Evolutionary conservation across 2,888 invertebrate genomes (phyloP), one percentile per base, ranked within the genome.

Genomic region (Pheosia gnoma): DNA sequence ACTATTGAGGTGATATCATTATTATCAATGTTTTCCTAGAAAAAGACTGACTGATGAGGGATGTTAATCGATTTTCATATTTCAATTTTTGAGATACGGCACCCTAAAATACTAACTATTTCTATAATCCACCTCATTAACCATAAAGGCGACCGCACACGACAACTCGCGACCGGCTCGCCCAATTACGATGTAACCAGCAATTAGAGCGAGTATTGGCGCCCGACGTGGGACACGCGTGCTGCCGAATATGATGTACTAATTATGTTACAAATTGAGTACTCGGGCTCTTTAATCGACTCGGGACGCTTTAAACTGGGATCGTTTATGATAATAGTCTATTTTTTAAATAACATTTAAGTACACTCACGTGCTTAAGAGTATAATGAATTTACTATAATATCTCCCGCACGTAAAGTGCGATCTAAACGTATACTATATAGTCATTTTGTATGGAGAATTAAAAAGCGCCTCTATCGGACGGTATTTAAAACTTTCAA

Each of bases 131-230:
- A 57, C 69, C 68, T 77, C 75, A 74, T 78, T 79, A 77, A 62
- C 67, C 57, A 57, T 57, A 72, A 67, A 59, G 65, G 65, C 67
- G 70, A 68, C 70, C 71, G 66, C 79, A 75, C 74, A 70, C 70
- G 67, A 67, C 70, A 71, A 45, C 36, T 10, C 13, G 58, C 61
- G 65, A 74, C 63, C 72, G 61, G 71, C 68, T 67, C 72, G 80
- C 75, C 79, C 82, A 82, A 84, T 84, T 83, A 84, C 71, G 67
- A 65, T 63, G 64, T 72, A 81, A 83, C 83, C 82, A 74, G 77
- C 83, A 85, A 85, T 85, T 85, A 83, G 68, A 71, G 65, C 57
- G 65, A 69, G 68, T 62, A 62, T 67, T 76, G 83, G 80, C 83
- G 80, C 83, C 82, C 80, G 74, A 64, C 79, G 68, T 68, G 80